Percentiles rank a stretch among this genome's conserved stretches.
These are phyloP conservation scores for Ellobium chinense DNA, from an alignment of 2,888 invertebrate genomes.

Conservation along the genomic window DNA sequence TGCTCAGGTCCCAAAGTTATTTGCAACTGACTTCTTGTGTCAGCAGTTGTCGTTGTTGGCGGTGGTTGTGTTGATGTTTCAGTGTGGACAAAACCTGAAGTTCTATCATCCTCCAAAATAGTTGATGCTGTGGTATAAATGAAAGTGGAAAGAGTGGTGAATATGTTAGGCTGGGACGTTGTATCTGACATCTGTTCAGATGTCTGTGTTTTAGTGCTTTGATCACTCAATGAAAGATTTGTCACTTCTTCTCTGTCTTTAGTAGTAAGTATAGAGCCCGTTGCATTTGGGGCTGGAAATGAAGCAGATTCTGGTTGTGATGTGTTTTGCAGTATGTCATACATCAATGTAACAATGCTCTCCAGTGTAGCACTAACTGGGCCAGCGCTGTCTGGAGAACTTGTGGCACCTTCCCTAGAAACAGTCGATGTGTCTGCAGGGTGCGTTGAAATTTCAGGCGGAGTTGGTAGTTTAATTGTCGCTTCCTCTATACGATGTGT, in stretches of 20 bases:
- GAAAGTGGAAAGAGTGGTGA: neutral
- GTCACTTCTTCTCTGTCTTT: too few species aligned
- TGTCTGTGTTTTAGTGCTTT: too few species aligned
- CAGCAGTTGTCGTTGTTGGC: too few species aligned
- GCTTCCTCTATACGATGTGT: neutral
- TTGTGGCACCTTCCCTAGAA: too few species aligned
- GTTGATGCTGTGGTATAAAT: neutral
- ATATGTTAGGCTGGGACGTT: neutral
- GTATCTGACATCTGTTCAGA: too few species aligned
- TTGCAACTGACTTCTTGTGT: neutral
- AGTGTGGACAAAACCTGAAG: neutral
- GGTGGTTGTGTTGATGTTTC: neutral
- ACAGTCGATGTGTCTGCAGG: neutral
- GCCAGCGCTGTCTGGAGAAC: neutral
- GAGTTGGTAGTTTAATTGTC: neutral
- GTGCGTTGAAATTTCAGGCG: neutral
- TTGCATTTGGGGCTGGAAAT: too few species aligned
- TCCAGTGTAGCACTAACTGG: constrained; percentile 16
- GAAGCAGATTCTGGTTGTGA: too few species aligned
- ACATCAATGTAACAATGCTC: constrained; percentile 30
- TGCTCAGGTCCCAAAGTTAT: neutral
- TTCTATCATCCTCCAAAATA: constrained; percentile 12
- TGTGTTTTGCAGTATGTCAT: constrained; percentile 37
- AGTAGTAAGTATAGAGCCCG: too few species aligned
- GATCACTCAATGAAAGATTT: too few species aligned